Percentiles rank a stretch among this genome's conserved stretches.
These are phyloP conservation scores for Agrilus planipennis DNA, from an alignment of 1,140 invertebrate genomes.

Conservation along the genomic window DNA sequence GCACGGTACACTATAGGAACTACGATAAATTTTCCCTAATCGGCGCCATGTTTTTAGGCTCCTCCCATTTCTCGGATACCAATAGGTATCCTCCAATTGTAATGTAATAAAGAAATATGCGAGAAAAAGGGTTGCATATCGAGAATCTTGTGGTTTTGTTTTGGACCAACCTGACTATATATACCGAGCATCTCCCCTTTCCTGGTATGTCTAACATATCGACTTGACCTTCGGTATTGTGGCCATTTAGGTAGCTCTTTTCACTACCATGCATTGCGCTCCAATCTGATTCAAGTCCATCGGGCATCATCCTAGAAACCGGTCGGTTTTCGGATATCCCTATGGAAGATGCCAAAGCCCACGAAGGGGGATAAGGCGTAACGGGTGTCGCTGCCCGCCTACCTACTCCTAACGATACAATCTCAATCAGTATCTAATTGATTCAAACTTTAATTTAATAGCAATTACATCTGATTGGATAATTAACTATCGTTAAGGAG, in stretches of 20 bases:
- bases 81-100: too few relatives aligned
- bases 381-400: conserved; percentile 50
- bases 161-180: conserved; percentile 55
- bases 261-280: conserved; percentile 39
- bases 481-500: too few relatives aligned
- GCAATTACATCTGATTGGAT: too few relatives aligned
- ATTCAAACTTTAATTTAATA: neutral
- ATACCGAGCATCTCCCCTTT: conserved; percentile 84
- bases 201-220: conserved; percentile 90
- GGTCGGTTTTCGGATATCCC: conserved; percentile 26
- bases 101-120: too few relatives aligned
- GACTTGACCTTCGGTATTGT: conserved; percentile 48
- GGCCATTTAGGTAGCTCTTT: conserved; percentile 41
- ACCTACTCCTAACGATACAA: conserved; percentile 20
- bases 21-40: too few relatives aligned
- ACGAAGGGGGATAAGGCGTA: conserved; percentile 46
- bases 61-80: too few relatives aligned
- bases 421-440: neutral
- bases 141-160: neutral
- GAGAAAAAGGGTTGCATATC: too few relatives aligned
- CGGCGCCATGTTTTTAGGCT: too few relatives aligned
- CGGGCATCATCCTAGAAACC: conserved; percentile 24
- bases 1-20: too few relatives aligned
- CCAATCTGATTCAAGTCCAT: conserved; percentile 48
- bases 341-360: conserved; percentile 30